Evolutionary conservation across 2,113 vertebrate genomes (phyloP).

Genomic region (Pungitius pungitius): DNA sequence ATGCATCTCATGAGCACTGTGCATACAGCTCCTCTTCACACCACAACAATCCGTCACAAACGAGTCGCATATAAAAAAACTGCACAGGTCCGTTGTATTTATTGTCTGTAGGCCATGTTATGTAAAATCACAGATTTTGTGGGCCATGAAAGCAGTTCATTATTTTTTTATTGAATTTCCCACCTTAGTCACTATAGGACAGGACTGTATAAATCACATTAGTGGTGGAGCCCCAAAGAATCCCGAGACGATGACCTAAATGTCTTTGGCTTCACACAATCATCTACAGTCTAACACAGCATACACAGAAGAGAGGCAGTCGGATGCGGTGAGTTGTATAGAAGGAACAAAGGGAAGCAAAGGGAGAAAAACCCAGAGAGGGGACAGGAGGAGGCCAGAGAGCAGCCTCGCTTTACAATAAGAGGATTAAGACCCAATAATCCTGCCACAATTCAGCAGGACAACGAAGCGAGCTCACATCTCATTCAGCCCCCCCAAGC

Average conservation of each 20-base stretch:
- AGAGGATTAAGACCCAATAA: slow-evolving; percentile 76
- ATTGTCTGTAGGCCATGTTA: slow-evolving; percentile 6
- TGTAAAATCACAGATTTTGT: slow-evolving; percentile 4
- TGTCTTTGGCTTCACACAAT: slow-evolving; percentile 1
- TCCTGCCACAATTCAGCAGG: slow-evolving; percentile 69
- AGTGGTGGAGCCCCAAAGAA: not conserved
- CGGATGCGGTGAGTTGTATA: slow-evolving; percentile 14
- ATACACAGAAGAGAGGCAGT: not conserved
- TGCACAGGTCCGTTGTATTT: not conserved
- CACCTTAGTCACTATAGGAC: slow-evolving; percentile 38
- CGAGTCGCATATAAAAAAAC: not conserved
- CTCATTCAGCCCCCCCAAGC: slow-evolving; percentile 63
- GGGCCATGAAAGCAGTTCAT: slow-evolving; percentile 18
- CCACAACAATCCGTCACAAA: not conserved
- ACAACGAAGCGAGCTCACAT: slow-evolving; percentile 56
- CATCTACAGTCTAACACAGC: slow-evolving; percentile 7
- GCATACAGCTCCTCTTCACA: not conserved
- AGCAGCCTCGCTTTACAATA: slow-evolving; percentile 71
- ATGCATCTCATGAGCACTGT: not conserved
- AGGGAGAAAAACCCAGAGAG: slow-evolving; percentile 48
- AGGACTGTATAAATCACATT: slow-evolving; percentile 19
- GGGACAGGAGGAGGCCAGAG: slow-evolving; percentile 42
- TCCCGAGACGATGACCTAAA: not conserved
- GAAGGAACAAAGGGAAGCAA: slow-evolving; percentile 25
- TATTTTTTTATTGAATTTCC: slow-evolving; percentile 47